Evolutionary conservation across 2,797 vertebrate species (phyloP).

Genomic region (Streptopelia turtur): DNA sequence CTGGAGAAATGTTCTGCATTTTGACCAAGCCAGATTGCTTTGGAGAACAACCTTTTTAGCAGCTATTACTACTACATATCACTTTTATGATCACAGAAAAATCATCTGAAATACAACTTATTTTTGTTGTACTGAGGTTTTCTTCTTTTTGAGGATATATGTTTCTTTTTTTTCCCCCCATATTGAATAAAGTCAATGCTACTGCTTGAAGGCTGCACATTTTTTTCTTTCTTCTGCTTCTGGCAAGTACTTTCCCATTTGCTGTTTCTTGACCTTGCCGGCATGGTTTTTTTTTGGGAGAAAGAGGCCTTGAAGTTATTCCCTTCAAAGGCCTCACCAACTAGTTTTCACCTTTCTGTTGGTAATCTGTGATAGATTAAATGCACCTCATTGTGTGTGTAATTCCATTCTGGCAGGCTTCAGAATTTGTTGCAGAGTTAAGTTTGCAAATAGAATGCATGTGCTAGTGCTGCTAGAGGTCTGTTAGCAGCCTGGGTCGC

Average conservation of each 20-base stretch:
- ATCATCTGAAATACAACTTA: conserved; percentile 39
- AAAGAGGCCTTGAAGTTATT: neutral
- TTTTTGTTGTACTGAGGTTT: conserved; percentile 16
- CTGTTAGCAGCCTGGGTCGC: neutral
- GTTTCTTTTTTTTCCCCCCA: neutral
- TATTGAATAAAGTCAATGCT: neutral
- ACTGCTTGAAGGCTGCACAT: neutral
- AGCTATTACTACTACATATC: conserved; percentile 31
- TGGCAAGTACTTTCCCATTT: neutral
- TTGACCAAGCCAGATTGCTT: neutral
- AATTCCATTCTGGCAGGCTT: neutral
- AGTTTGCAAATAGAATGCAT: neutral
- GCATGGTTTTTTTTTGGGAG: neutral
- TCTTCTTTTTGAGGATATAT: neutral
- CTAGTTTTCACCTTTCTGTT: neutral
- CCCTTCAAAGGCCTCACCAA: neutral
- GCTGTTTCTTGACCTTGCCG: neutral
- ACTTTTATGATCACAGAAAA: neutral
- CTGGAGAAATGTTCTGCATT: conserved; percentile 1
- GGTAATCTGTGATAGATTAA: neutral
- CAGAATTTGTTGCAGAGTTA: neutral
- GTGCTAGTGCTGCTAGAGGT: neutral
- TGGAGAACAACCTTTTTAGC: neutral
- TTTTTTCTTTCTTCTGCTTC: neutral
- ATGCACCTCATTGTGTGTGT: neutral